These are phyloP conservation scores for Staurois parvus DNA, from an alignment of 2,797 vertebrate genomes.

Conservation along the genomic window DNA sequence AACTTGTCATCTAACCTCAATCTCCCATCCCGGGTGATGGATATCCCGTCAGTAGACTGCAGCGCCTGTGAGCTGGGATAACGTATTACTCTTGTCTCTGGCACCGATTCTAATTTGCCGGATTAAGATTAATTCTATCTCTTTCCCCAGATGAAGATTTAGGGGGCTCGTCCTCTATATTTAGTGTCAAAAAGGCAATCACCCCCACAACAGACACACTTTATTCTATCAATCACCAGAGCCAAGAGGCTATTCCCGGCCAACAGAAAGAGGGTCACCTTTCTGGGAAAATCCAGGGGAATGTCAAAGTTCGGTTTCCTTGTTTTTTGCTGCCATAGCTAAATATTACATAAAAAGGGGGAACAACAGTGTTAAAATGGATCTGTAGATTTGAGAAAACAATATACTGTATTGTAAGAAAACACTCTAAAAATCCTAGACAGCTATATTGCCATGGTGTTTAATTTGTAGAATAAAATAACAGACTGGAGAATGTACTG, in stretches of 20 bases:
- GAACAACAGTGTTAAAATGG: too few species aligned
- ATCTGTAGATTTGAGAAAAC: too few species aligned
- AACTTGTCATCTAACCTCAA: neutral
- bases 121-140: conserved; percentile 39
- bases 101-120: conserved; percentile 29
- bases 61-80: neutral
- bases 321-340: too few species aligned
- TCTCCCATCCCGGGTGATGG: conserved; percentile 30
- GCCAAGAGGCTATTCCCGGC: too few species aligned
- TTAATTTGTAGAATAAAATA: too few species aligned
- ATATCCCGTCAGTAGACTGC: neutral
- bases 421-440: too few species aligned
- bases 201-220: neutral
- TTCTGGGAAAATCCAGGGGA: too few species aligned
- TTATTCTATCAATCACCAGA: neutral
- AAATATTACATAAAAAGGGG: too few species aligned
- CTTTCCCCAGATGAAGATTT: conserved; percentile 16
- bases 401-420: too few species aligned
- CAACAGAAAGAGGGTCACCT: neutral
- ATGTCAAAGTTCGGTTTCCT: too few species aligned
- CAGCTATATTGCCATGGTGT: too few species aligned
- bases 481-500: too few species aligned
- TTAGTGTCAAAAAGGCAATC: conserved; percentile 6
- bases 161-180: conserved; percentile 9
- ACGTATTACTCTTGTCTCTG: conserved; percentile 26